A percentile compares a stretch with the other conserved stretches of the same genome.
Conservation (phyloP, 1,140 invertebrate genomes). For the Neodiprion virginianus region DNA sequence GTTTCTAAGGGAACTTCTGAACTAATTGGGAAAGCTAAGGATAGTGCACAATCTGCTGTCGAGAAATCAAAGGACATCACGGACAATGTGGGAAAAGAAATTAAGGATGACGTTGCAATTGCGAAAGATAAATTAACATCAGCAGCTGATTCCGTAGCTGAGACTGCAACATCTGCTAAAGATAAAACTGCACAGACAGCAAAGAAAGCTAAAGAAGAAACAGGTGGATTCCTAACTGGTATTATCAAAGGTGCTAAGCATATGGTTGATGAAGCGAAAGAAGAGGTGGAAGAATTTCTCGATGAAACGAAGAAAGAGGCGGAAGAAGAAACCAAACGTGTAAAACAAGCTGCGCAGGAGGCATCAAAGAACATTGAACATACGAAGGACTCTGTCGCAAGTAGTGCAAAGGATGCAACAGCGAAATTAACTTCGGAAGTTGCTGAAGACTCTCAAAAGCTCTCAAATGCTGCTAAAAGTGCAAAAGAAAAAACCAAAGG, state of each 20-base stretch:
- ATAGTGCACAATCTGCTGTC: not conserved
- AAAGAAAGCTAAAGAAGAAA: constrained; percentile 13
- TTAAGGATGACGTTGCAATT: not conserved
- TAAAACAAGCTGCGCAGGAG: not conserved
- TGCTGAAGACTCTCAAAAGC: constrained; percentile 5
- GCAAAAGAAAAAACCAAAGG: constrained; percentile 2
- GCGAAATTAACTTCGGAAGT: not conserved
- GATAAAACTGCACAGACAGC: constrained; percentile 4
- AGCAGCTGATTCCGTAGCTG: not conserved
- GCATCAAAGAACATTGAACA: constrained; percentile 14
- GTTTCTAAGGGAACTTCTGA: constrained; percentile 18
- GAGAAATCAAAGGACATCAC: constrained; percentile 1
- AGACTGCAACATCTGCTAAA: not conserved
- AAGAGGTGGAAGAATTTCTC: constrained; percentile 15
- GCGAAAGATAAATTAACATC: constrained; percentile 7
- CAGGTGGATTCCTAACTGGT: not conserved
- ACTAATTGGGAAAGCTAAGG: not conserved
- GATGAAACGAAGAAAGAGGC: constrained; percentile 3
- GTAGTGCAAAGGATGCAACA: constrained; percentile 8
- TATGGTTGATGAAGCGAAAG: not conserved
- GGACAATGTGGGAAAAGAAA: constrained; percentile 13
- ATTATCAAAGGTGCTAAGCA: constrained; percentile 9
- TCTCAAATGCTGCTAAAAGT: not conserved
- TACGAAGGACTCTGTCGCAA: constrained; percentile 22
- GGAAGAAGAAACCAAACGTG: constrained; percentile 9